phyloP scores from a whole-genome alignment of 2,113 vertebrate genomes.

The Progne subis region DNA sequence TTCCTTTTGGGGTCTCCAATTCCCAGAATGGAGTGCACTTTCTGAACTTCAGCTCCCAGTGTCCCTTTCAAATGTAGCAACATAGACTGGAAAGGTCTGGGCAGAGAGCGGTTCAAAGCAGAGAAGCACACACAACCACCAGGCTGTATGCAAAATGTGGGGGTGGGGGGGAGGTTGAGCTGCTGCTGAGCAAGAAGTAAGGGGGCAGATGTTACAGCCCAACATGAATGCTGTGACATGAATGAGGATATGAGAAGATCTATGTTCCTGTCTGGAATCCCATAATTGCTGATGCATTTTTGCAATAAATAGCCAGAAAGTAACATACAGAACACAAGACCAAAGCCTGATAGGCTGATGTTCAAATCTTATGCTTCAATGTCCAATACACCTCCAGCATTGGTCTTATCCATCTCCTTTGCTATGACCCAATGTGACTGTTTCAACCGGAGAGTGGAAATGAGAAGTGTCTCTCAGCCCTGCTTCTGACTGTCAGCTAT shows the following conservation, averaged over 20 bases:
- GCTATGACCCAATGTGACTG: background rate
- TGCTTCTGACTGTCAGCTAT: background rate
- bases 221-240: background rate
- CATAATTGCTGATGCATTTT: background rate
- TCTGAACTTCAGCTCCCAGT: background rate
- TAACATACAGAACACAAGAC: background rate
- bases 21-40: background rate
- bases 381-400: background rate
- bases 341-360: background rate
- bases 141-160: background rate
- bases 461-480: background rate
- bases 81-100: background rate
- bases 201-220: background rate
- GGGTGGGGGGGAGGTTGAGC: accelerated
- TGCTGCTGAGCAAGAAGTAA: background rate
- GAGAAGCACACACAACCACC: background rate
- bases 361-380: background rate
- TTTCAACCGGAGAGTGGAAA: background rate
- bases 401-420: background rate
- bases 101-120: background rate
- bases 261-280: background rate
- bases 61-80: background rate
- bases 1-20: background rate
- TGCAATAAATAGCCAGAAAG: background rate
- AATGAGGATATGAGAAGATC: background rate